Percentiles rank a stretch among this genome's conserved stretches.
These are phyloP conservation scores for Atta cephalotes DNA, from an alignment of 1,140 invertebrate genomes.

Conservation along the genomic window DNA sequence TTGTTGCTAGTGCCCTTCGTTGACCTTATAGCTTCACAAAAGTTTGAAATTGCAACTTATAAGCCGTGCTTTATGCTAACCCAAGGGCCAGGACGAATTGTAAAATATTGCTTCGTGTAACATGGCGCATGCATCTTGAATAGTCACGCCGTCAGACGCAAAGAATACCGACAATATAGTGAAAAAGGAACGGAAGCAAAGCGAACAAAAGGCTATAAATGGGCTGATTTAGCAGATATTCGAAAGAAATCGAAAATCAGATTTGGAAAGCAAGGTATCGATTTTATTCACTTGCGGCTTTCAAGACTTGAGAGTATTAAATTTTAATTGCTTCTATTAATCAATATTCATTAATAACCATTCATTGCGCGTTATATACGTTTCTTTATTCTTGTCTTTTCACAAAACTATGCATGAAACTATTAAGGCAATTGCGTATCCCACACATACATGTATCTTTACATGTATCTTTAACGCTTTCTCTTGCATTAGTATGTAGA, in stretches of 20 bases:
- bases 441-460: too few relatives aligned
- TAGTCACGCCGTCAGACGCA: conserved; percentile 35
- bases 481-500: background rate
- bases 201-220: background rate
- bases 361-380: background rate
- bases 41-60: conserved; percentile 81
- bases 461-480: too few relatives aligned
- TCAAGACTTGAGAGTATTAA: background rate
- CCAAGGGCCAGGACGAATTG: conserved; percentile 74
- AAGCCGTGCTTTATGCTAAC: conserved; percentile 78
- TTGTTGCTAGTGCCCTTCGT: conserved; percentile 12
- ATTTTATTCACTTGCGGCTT: background rate
- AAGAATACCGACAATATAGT: conserved; percentile 6
- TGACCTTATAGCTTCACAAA: conserved; percentile 72
- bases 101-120: conserved; percentile 82
- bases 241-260: conserved; percentile 30
- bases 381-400: background rate
- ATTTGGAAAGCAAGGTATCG: background rate
- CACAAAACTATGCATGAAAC: background rate
- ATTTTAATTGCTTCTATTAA: background rate
- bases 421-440: background rate
- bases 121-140: conserved; percentile 78
- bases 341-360: background rate
- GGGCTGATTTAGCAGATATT: conserved; percentile 17
- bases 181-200: conserved; percentile 23